A percentile compares a stretch with the other conserved stretches of the same genome.
Conservation (phyloP, 1,140 invertebrate genomes). For the Ruditapes philippinarum region DNA sequence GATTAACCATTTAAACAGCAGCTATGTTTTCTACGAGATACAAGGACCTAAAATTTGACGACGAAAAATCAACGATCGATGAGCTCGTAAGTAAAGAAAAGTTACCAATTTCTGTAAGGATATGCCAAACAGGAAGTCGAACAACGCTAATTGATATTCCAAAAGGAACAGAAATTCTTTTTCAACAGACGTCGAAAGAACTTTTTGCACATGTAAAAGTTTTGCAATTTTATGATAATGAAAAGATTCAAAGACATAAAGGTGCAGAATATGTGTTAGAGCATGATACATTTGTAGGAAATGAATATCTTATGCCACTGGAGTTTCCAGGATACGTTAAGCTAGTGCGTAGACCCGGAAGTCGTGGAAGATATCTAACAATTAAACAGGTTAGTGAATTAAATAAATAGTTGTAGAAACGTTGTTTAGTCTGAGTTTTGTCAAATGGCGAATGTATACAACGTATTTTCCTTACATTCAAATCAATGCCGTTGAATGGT, state of each 20-base stretch:
- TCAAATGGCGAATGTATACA: no score
- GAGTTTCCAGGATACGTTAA: not conserved
- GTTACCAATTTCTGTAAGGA: not conserved
- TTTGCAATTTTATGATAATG: conserved; percentile 9
- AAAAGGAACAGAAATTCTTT: not conserved
- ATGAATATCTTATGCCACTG: not conserved
- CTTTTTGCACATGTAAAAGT: conserved; percentile 16
- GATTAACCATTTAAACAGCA: no score
- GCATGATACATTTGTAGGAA: not conserved
- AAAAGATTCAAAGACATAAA: not conserved
- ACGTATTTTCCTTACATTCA: no score
- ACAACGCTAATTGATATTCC: not conserved
- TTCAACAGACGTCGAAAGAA: not conserved
- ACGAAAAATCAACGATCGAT: not conserved
- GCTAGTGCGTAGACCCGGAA: not conserved
- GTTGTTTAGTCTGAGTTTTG: no score
- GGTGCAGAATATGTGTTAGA: conserved; percentile 12
- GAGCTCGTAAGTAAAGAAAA: not conserved
- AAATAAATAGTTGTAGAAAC: no score
- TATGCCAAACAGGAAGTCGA: not conserved
- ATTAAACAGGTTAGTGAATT: not conserved
- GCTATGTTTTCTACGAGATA: no score
- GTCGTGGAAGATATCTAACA: not conserved
- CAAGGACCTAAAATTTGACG: not conserved
- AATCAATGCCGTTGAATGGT: no score